Conservation (phyloP, 2,797 vertebrate genomes). For the Buceros bicornis region DNA sequence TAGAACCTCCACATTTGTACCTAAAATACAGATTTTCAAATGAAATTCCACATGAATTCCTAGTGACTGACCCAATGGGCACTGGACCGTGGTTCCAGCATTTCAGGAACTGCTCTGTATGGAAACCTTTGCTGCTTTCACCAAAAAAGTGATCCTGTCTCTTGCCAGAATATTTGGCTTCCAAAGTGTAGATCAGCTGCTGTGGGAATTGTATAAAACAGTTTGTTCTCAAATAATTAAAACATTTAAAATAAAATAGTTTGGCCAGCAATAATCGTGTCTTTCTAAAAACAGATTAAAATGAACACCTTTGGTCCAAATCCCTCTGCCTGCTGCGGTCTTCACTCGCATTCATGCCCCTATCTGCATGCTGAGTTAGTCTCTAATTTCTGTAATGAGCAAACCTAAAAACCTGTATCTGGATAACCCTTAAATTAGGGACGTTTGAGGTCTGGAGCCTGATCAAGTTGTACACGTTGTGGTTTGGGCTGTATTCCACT, state of each 20-base stretch:
- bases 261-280: constrained; percentile 28
- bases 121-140: background rate
- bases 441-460: constrained; percentile 14
- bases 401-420: background rate
- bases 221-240: constrained; percentile 66
- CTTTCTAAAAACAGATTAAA: constrained; percentile 58
- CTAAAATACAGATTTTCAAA: background rate
- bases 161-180: background rate
- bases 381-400: background rate
- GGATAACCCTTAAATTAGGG: constrained; percentile 2
- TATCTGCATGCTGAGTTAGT: background rate
- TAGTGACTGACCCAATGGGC: background rate
- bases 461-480: background rate
- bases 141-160: background rate
- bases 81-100: background rate
- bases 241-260: background rate
- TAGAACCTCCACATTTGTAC: background rate
- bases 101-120: background rate
- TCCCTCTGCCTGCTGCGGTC: background rate
- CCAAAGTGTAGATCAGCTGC: constrained; percentile 24
- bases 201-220: constrained; percentile 37
- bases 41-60: background rate
- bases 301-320: constrained; percentile 33
- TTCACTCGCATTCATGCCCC: background rate
- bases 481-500: background rate